phyloP scores from a whole-genome alignment of 2,113 vertebrate genomes.

The Pagrus major region DNA sequence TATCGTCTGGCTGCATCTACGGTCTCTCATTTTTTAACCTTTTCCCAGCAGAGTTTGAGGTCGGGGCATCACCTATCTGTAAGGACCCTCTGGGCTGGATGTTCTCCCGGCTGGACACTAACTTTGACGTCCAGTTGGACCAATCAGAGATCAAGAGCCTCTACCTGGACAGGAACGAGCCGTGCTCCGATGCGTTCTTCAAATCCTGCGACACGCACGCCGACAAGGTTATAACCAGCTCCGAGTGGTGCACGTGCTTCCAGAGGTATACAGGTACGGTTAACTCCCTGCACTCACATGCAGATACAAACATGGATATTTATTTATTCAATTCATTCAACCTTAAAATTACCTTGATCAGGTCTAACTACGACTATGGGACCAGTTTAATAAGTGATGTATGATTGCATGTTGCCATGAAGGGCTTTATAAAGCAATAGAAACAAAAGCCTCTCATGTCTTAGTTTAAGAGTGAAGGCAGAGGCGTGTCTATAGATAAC shows the following conservation, averaged over 20 bases:
- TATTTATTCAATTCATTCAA: too few relatives aligned
- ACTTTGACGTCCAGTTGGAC: conserved; percentile 94
- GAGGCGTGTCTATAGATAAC: too few relatives aligned
- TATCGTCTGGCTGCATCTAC: background rate
- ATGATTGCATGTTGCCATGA: too few relatives aligned
- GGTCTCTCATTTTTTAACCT: background rate
- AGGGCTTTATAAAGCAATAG: too few relatives aligned
- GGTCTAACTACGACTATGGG: too few relatives aligned
- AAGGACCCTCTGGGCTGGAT: conserved; percentile 98
- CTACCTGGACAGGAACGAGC: conserved; percentile 93
- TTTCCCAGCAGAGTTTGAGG: conserved; percentile 88
- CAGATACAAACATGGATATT: conserved; percentile 7
- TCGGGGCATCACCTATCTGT: conserved; percentile 91
- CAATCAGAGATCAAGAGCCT: conserved; percentile 94
- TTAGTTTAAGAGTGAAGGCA: too few relatives aligned
- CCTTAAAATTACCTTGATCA: too few relatives aligned
- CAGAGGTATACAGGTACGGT: conserved; percentile 95
- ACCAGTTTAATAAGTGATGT: too few relatives aligned
- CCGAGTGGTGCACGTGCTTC: conserved; percentile 98
- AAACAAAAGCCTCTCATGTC: too few relatives aligned
- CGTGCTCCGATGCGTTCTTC: conserved; percentile 92
- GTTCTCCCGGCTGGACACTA: conserved; percentile 96
- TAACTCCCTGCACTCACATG: background rate
- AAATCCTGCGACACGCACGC: conserved; percentile 92
- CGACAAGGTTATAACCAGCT: conserved; percentile 93